Evolutionary conservation across 2,113 vertebrate species (phyloP), one percentile per base, ranked within the genome.

Genomic region (Antigone vipio): DNA sequence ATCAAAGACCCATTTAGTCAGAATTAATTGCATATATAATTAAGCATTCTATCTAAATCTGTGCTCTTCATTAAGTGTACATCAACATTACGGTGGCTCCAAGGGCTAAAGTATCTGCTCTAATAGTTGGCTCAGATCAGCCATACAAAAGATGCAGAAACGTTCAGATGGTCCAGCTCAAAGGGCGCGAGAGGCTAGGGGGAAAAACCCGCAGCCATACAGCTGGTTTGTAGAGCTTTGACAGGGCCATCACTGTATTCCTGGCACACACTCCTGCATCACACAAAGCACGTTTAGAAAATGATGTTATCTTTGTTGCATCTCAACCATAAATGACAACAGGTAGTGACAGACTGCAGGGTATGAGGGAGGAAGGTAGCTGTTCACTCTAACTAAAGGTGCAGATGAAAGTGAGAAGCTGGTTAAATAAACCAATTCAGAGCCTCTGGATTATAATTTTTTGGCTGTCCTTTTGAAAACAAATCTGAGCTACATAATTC

Each of bases 201-300:
- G 58, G 44, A 45, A n/a, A 71, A 32, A 15, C 69, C 73, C 22
- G 60, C 92, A 92, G 92, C 94, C 90, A 83, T 40, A 34, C 94
- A 95, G 95, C 95, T 97, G 94, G 94, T 94, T 91, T 80, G 80
- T 88, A 20, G 66, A 91, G 92, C 94, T 83, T 15, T 80, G 92
- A 88, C 93, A 76, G 76, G 82, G 86, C 88, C 86, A 53, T 69
- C 80, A 15, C 94, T 81, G 80, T 93, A 97, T 94, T 96, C 94
- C 89, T 95, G 89, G 94, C 93, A 97, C 73, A 97, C 49, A 17
- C 58, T 92, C 75, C 85, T 83, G 67, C 64, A 96, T 96, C 95
- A 80, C 78, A 92, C 93, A 95, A 73, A 92, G 58, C 74, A 91
- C 58, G 47, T 94, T 82, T 74, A 83, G 92, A 90, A 93, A 83